A percentile compares a stretch with the other conserved stretches of the same genome.
Evolutionary conservation across 2,113 vertebrate genomes (phyloP).

Genomic region (Balaeniceps rex): DNA sequence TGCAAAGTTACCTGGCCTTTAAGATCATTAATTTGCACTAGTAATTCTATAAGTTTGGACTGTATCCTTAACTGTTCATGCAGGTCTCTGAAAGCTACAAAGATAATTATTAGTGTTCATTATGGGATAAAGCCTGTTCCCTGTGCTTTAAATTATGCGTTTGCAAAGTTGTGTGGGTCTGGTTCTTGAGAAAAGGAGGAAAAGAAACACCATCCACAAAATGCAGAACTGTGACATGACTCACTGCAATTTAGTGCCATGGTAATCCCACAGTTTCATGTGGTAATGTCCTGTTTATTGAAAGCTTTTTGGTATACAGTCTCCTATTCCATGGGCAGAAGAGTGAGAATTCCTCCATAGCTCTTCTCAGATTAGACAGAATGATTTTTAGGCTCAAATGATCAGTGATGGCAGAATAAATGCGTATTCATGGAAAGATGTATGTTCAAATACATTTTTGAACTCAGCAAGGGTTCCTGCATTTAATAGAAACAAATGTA

Average conservation of each 20-base stretch:
- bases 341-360: neutral
- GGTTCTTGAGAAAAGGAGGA: neutral
- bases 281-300: neutral
- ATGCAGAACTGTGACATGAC: neutral
- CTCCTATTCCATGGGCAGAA: neutral
- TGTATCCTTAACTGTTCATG: neutral
- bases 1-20: neutral
- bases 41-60: neutral
- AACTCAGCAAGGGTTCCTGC: neutral
- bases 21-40: neutral
- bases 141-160: neutral
- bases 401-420: neutral
- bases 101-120: neutral
- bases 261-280: neutral
- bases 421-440: neutral
- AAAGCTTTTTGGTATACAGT: neutral
- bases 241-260: neutral
- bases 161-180: neutral
- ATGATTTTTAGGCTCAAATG: neutral
- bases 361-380: neutral
- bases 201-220: neutral
- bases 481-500: neutral
- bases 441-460: neutral
- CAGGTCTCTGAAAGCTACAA: neutral
- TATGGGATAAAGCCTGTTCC: neutral